These are phyloP conservation scores for Odocoileus hemionus DNA, from an alignment of 2,113 vertebrate genomes.

Conservation along the genomic window DNA sequence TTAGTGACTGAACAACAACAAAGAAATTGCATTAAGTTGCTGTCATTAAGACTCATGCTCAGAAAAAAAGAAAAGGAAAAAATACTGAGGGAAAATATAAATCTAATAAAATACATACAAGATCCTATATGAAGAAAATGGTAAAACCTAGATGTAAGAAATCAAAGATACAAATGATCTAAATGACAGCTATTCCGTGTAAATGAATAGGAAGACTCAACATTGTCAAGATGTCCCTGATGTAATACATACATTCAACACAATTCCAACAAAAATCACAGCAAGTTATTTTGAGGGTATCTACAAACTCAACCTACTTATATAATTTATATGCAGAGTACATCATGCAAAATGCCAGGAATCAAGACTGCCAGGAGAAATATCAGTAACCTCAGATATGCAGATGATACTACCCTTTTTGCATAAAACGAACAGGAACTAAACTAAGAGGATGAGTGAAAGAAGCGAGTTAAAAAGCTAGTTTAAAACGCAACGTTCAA, in stretches of 20 bases:
- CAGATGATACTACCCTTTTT: not conserved
- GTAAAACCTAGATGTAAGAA: not conserved
- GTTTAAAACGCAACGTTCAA: not conserved
- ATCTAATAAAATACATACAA: not conserved
- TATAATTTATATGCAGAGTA: not conserved
- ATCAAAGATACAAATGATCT: not conserved
- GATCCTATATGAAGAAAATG: not conserved
- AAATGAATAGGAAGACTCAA: not conserved
- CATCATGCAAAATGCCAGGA: not conserved
- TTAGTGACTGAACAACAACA: not conserved
- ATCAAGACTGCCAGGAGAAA: not conserved
- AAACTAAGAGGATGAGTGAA: not conserved
- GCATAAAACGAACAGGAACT: fast-evolving
- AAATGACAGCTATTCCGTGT: not conserved
- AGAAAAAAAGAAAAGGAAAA: not conserved
- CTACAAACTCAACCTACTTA: not conserved
- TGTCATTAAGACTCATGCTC: not conserved
- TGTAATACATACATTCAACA: not conserved
- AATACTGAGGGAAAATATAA: not conserved
- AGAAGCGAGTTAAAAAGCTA: not conserved
- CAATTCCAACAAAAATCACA: not conserved
- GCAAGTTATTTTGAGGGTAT: not conserved
- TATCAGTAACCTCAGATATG: not conserved
- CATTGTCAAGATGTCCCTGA: not conserved
- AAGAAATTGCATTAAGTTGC: not conserved